These are phyloP conservation scores for Gryllus bimaculatus DNA, from an alignment of 1,140 invertebrate genomes.

Conservation along the genomic window DNA sequence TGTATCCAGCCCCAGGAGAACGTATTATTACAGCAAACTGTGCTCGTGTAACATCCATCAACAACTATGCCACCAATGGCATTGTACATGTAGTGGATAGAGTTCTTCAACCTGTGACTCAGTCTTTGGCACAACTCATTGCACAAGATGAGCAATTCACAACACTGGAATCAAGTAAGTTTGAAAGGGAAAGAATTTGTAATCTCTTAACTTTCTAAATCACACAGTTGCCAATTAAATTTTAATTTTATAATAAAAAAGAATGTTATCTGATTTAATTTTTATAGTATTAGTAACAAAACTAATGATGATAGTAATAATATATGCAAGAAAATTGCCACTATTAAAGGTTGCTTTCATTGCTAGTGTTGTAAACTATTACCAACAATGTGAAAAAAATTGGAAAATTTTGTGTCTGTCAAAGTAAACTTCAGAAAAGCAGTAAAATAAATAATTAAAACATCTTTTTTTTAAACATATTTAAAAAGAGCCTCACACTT, in stretches of 20 bases:
- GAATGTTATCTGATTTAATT: neutral
- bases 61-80: slow-evolving; percentile 42
- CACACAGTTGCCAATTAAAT: neutral
- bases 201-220: neutral
- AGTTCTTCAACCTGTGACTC: slow-evolving; percentile 38
- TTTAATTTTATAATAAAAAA: neutral
- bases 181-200: no score
- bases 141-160: slow-evolving; percentile 38
- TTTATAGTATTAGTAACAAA: no score
- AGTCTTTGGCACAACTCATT: slow-evolving; percentile 38
- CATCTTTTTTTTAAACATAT: no score
- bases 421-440: no score
- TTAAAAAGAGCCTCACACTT: no score
- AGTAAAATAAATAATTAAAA: no score
- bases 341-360: no score
- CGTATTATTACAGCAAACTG: slow-evolving; percentile 44
- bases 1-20: slow-evolving; percentile 40
- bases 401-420: no score
- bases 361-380: no score
- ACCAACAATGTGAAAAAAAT: no score
- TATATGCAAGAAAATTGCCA: no score
- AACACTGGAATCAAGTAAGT: slow-evolving; percentile 39
- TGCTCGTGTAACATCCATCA: slow-evolving; percentile 31
- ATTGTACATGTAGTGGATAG: slow-evolving; percentile 44
- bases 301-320: neutral